phyloP scores from a whole-genome alignment of 2,888 invertebrate genomes.

The Nomada ferruginata region DNA sequence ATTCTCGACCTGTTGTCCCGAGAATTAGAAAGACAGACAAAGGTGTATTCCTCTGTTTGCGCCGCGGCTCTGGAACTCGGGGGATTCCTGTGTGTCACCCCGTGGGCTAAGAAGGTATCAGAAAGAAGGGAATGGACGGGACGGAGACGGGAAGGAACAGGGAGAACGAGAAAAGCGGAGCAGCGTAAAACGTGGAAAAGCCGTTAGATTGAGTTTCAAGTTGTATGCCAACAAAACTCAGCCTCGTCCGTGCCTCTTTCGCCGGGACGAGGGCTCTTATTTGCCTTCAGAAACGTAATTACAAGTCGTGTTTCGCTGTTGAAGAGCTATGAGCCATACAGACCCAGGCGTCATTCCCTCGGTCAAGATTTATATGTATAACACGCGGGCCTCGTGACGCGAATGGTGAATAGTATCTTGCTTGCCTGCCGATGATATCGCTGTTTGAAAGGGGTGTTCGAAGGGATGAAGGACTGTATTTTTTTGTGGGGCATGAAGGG shows the following conservation, averaged over 20 bases:
- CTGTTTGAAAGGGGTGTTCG: background rate
- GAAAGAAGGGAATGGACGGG: background rate
- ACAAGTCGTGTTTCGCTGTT: conserved; percentile 39
- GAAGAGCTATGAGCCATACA: conserved; percentile 13
- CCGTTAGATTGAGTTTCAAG: conserved; percentile 78
- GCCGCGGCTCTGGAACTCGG: conserved; percentile 19
- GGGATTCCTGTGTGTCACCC: conserved; percentile 32
- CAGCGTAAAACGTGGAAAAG: conserved; percentile 54
- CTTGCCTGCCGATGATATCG: background rate
- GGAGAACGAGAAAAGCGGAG: conserved; percentile 28
- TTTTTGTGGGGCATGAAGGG: background rate
- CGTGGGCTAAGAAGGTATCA: conserved; percentile 30
- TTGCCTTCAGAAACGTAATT: conserved; percentile 60
- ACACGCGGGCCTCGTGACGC: conserved; percentile 3
- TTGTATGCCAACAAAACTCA: conserved; percentile 74
- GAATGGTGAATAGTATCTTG: background rate
- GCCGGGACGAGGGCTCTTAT: conserved; percentile 42
- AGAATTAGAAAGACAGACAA: conserved; percentile 53
- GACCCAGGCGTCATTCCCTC: conserved; percentile 24
- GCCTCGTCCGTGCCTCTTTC: conserved; percentile 18
- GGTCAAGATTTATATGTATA: conserved; percentile 22
- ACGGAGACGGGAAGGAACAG: background rate
- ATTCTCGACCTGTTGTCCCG: conserved; percentile 41
- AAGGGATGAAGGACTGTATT: background rate
- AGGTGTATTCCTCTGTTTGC: conserved; percentile 49